phyloP scores from a whole-genome alignment of 2,113 vertebrate species.

The Oreotrochilus melanogaster region DNA sequence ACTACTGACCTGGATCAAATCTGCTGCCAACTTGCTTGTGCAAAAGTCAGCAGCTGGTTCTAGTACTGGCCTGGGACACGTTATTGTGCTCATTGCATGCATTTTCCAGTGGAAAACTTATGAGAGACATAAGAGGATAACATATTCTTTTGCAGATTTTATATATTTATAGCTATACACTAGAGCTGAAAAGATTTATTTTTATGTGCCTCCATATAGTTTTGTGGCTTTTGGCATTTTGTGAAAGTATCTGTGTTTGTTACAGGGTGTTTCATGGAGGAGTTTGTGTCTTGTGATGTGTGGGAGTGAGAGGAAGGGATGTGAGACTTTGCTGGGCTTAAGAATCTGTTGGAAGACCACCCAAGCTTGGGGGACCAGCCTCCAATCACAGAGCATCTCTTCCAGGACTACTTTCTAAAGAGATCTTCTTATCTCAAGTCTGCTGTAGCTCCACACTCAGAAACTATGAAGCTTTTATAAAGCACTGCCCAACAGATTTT shows the following conservation, averaged over 20 bases:
- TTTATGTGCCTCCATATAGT: background rate
- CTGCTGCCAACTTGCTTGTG: background rate
- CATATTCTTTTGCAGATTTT: background rate
- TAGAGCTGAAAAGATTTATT: background rate
- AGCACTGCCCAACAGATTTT: background rate
- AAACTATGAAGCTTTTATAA: background rate
- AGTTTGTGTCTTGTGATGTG: conserved; percentile 3
- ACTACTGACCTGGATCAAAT: conserved; percentile 58
- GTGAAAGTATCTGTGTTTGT: background rate
- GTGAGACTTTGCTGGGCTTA: background rate
- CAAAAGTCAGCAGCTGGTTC: conserved; percentile 8
- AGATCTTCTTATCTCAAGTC: background rate
- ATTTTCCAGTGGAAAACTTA: background rate
- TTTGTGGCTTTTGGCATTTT: background rate
- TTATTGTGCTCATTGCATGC: background rate
- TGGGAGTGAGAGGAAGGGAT: background rate
- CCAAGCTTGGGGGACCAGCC: fast-evolving
- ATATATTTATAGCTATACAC: background rate
- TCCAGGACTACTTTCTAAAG: background rate
- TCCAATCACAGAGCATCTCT: fast-evolving
- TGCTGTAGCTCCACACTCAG: background rate
- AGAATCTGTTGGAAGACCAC: background rate
- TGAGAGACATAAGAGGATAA: background rate
- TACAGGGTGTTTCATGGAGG: background rate
- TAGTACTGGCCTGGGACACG: background rate